Evolutionary conservation across 2,888 invertebrate genomes (phyloP).

Genomic region (Enchytraeus crypticus): DNA sequence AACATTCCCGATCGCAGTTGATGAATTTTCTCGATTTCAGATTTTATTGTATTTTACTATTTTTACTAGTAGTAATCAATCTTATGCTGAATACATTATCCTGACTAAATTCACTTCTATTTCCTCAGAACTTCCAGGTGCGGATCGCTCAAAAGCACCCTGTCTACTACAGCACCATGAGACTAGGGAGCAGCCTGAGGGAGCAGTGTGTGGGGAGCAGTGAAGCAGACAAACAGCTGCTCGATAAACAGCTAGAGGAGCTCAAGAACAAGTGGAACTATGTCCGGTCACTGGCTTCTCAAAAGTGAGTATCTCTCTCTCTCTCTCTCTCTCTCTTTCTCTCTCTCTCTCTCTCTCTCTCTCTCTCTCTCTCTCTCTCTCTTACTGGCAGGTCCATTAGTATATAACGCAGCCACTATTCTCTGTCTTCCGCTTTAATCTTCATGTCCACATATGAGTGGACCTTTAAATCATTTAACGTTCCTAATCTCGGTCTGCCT

Average conservation of each 20-base stretch:
- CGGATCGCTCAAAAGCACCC: slow-evolving; percentile 43
- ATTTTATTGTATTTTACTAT: no score
- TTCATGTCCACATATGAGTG: no score
- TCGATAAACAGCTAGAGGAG: slow-evolving; percentile 45
- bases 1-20: no score
- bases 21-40: no score
- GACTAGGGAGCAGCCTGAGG: slow-evolving; percentile 47
- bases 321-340: slow-evolving; percentile 4
- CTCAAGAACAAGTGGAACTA: slow-evolving; percentile 47
- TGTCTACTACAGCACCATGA: slow-evolving; percentile 44
- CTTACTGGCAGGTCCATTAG: background rate
- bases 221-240: slow-evolving; percentile 43
- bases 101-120: no score
- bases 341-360: slow-evolving; percentile 5
- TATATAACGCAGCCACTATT: no score
- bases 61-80: no score
- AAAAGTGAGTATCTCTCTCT: slow-evolving; percentile 21
- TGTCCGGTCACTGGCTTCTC: slow-evolving; percentile 36
- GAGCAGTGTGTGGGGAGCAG: slow-evolving; percentile 42
- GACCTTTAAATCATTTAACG: no score
- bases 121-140: slow-evolving; percentile 46
- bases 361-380: slow-evolving; percentile 5
- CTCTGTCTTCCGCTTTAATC: no score
- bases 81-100: no score
- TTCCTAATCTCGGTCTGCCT: no score